A percentile compares a stretch with the other conserved stretches of the same genome.
Evolutionary conservation across 2,797 vertebrate species (phyloP).

Genomic region (Podarcis siculus): DNA sequence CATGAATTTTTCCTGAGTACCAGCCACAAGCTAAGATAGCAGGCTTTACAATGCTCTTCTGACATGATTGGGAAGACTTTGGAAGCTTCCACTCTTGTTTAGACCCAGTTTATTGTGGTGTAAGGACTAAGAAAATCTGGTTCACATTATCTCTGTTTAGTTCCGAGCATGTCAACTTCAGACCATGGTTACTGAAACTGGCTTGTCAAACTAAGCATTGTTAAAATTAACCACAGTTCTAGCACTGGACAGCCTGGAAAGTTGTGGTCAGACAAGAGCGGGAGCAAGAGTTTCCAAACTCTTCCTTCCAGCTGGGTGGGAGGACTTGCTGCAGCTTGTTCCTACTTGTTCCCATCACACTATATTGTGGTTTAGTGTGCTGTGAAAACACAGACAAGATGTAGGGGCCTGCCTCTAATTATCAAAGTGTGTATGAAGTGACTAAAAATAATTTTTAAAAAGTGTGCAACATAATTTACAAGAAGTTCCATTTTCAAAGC

Average conservation of each 20-base stretch:
- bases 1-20: constrained; percentile 37
- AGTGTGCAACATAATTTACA: constrained; percentile 8
- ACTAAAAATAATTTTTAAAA: background rate
- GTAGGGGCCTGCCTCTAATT: background rate
- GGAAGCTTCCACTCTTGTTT: background rate
- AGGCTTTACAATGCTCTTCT: constrained; percentile 3
- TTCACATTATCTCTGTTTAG: background rate
- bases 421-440: background rate
- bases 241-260: background rate
- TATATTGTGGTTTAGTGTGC: background rate
- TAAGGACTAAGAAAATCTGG: background rate
- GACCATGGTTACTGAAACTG: background rate
- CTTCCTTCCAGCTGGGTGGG: background rate
- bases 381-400: background rate
- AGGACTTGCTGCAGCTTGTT: background rate
- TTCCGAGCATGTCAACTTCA: background rate
- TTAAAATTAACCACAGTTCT: background rate
- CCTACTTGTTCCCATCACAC: background rate
- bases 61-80: background rate
- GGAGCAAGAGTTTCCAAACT: background rate
- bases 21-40: constrained; percentile 10
- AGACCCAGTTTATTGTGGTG: background rate
- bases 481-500: background rate
- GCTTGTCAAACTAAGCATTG: background rate
- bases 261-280: background rate